These are phyloP conservation scores for Falco novaeseelandiae DNA, from an alignment of 2,797 vertebrate genomes.

Conservation along the genomic window DNA sequence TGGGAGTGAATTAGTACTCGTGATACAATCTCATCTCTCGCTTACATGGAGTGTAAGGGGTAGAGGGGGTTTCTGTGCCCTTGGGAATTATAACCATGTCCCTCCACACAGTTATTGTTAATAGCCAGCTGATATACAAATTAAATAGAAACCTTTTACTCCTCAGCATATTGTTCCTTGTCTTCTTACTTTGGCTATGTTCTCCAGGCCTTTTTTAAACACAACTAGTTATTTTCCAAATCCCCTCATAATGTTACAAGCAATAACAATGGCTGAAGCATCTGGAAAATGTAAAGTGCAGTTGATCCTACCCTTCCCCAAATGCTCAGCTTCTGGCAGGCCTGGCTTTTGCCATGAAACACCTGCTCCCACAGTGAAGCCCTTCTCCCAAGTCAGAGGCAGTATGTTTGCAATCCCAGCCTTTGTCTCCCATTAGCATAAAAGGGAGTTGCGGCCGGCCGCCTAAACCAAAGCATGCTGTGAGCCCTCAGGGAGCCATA, in stretches of 20 bases:
- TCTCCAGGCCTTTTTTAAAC: neutral
- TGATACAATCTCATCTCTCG: neutral
- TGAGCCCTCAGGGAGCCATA: neutral
- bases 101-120: neutral
- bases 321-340: neutral
- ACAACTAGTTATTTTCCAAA: neutral
- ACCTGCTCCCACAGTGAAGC: rapidly evolving
- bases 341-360: neutral
- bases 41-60: neutral
- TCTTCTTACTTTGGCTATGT: neutral
- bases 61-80: neutral
- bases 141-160: neutral
- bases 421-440: neutral
- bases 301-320: neutral
- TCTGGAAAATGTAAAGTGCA: neutral
- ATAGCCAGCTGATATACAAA: neutral
- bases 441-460: neutral
- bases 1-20: neutral
- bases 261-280: neutral
- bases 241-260: neutral
- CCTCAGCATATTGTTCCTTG: rapidly evolving
- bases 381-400: neutral
- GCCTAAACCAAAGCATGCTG: neutral
- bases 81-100: neutral
- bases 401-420: neutral